Conservation (phyloP, 1,140 invertebrate genomes). For the Atta colombica region DNA sequence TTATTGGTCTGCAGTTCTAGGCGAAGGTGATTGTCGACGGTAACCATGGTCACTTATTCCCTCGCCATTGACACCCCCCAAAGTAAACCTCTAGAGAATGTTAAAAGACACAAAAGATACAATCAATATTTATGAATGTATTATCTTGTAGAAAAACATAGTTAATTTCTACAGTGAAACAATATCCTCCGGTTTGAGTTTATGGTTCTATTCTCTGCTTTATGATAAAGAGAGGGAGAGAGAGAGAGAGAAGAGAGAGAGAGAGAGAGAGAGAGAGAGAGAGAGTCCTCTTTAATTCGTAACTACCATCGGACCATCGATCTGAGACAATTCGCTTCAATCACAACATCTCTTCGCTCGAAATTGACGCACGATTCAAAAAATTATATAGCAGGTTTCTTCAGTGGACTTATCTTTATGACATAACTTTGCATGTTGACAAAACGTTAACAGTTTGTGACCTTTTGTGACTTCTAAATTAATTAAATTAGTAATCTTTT, state of each 20-base stretch:
- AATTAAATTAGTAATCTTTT: too few species aligned
- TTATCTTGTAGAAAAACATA: background rate
- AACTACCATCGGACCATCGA: background rate
- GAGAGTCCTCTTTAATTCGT: background rate
- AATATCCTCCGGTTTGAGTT: too few species aligned
- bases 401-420: background rate
- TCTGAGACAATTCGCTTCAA: background rate
- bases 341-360: background rate
- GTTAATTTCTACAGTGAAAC: background rate
- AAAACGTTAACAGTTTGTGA: too few species aligned
- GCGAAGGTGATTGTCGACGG: background rate
- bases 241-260: too few species aligned
- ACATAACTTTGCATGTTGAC: background rate
- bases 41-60: slow-evolving; percentile 46
- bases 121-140: background rate
- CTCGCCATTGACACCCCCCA: too few species aligned
- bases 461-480: too few species aligned
- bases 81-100: background rate
- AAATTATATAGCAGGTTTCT: background rate
- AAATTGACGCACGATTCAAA: background rate
- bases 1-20: slow-evolving; percentile 35
- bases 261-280: too few species aligned
- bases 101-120: background rate
- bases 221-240: too few species aligned
- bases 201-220: too few species aligned